A percentile compares a stretch with the other conserved stretches of the same genome.
Evolutionary conservation across 2,113 vertebrate genomes (phyloP).

Genomic region (Catharus minimus): DNA sequence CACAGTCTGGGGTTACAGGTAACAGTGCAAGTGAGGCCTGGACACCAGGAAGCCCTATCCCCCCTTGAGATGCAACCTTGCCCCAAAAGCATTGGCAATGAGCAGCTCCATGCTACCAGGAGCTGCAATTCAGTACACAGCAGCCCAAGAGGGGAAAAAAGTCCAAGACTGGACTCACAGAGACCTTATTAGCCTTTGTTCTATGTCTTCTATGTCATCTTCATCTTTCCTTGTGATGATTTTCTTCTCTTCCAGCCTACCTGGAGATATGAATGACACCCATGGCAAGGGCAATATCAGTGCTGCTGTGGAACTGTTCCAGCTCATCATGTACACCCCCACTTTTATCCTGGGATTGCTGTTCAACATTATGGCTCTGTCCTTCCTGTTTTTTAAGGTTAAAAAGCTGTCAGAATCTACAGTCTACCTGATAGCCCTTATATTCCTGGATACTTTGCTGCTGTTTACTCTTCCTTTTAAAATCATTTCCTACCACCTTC

Average conservation of each 20-base stretch:
- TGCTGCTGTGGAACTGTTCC: conserved; percentile 27
- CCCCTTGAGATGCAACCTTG: not conserved
- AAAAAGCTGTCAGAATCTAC: conserved; percentile 69
- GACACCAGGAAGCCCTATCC: not conserved
- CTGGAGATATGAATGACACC: not conserved
- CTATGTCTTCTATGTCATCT: accelerated
- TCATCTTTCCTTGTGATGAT: not conserved
- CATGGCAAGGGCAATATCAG: not conserved
- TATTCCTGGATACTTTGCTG: conserved; percentile 73
- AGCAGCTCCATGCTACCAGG: not conserved
- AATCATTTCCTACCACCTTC: conserved; percentile 61
- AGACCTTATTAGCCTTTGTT: not conserved
- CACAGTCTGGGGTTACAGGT: not conserved
- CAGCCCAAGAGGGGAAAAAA: not conserved
- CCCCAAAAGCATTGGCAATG: not conserved
- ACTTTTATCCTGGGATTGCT: conserved; percentile 64
- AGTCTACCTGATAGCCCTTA: conserved; percentile 71
- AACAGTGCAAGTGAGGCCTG: not conserved
- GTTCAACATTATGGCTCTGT: conserved; percentile 72
- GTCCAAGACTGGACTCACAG: not conserved
- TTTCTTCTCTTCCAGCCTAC: not conserved
- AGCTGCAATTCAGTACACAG: not conserved
- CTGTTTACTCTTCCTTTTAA: conserved; percentile 78
- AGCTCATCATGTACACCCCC: conserved; percentile 66
- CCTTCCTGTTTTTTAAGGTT: conserved; percentile 59